Evolutionary conservation across 2,888 invertebrate species (phyloP), one percentile per base, ranked within the genome.

Genomic region (Sympetrum striolatum): DNA sequence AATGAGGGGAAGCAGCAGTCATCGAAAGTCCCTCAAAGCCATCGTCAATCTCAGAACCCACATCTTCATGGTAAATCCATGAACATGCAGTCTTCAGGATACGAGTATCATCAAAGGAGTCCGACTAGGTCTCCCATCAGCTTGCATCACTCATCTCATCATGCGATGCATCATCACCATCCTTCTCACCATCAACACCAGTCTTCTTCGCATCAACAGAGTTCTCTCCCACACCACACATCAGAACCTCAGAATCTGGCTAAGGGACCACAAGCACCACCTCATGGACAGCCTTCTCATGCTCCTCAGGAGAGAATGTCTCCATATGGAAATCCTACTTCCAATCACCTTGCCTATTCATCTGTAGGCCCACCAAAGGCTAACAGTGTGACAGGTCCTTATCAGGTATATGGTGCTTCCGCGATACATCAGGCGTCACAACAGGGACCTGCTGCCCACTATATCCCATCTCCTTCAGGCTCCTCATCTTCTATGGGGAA

Each of bases 1-100:
- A 97, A 97, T 93, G 97, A 97, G 93, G 96, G 95, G 90, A 96
- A 96, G 93, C 94, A 94, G 91, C 96, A 95, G 93, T 95, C 60
- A 25, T 90, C 90, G 35, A 86, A 86, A 60, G 60, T 86, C 39
- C 86, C 86, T 60, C 86, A 86, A 58, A 60, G 60, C 60, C 86
- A 60, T 86, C 86, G 60, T 37, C 86, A 86, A 48, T 60, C 86
- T 64, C 86, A 86, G 37, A 58, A 31, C n/a, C 60, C 86, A 53
- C 86, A 86, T 12, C 35, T 86, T 14, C 86, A 86, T 64, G 86
- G 86, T 15, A 86, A 86, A n/a, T 86, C 86, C 1, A 39, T 86
- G 35, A 60, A 60, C 39, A 37, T 37, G 60, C 86, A 86, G 10
- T 86, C 86, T 60, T 82, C 82, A 58, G 82, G 53, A 15, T 86